These are phyloP conservation scores for Bucorvus abyssinicus DNA, from an alignment of 2,797 vertebrate genomes.

Conservation along the genomic window DNA sequence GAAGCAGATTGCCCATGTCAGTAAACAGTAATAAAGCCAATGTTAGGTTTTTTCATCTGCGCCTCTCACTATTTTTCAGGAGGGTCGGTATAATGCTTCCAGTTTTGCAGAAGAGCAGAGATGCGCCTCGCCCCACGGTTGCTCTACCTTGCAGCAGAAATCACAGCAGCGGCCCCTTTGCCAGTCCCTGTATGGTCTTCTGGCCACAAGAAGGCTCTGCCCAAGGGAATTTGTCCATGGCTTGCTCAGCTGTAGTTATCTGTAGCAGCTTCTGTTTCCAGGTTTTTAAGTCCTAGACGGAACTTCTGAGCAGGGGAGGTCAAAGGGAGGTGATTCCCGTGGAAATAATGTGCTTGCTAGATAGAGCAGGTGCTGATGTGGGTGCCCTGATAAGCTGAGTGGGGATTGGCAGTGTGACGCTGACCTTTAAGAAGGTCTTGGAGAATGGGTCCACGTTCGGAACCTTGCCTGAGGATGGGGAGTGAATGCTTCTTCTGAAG, in stretches of 20 bases:
- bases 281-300: accelerated
- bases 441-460: not conserved
- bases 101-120: not conserved
- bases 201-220: not conserved
- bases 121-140: not conserved
- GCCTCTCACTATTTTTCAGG: not conserved
- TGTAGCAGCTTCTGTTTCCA: not conserved
- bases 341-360: not conserved
- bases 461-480: not conserved
- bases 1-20: not conserved
- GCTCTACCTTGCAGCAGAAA: not conserved
- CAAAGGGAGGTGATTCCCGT: not conserved
- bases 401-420: accelerated
- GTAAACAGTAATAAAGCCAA: not conserved
- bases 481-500: not conserved
- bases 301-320: not conserved
- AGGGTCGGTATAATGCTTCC: not conserved
- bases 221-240: not conserved
- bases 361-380: not conserved
- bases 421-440: not conserved
- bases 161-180: not conserved
- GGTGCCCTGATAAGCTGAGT: not conserved
- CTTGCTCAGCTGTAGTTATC: not conserved
- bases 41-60: not conserved
- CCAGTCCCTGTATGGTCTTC: not conserved